Evolutionary conservation across 2,888 invertebrate species (phyloP).

Genomic region (Carabus problematicus): DNA sequence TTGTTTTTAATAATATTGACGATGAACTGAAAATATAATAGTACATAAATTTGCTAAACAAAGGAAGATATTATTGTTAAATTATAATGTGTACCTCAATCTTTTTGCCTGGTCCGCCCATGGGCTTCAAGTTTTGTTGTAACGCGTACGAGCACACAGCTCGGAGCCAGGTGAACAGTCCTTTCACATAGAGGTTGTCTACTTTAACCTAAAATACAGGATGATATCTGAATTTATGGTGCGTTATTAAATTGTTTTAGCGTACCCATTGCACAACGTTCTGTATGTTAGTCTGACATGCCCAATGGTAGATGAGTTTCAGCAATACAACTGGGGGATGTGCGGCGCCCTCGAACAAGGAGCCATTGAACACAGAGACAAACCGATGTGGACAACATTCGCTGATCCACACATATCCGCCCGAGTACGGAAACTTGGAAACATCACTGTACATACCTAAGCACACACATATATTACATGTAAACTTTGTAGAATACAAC

Average conservation of each 20-base stretch:
- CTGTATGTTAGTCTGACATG: constrained; percentile 87
- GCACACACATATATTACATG: background rate
- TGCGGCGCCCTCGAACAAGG: constrained; percentile 85
- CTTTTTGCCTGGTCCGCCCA: constrained; percentile 76
- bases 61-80: background rate
- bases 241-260: background rate
- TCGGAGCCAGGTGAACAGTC: constrained; percentile 74
- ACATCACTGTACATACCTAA: constrained; percentile 85
- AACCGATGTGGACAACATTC: constrained; percentile 86
- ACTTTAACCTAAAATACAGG: constrained; percentile 63
- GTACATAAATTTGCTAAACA: no score
- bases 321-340: constrained; percentile 83
- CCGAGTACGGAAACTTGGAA: constrained; percentile 84
- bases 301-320: constrained; percentile 90
- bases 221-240: background rate
- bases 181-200: constrained; percentile 72
- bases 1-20: no score
- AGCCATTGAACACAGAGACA: constrained; percentile 86
- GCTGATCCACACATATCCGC: constrained; percentile 91
- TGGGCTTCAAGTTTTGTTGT: constrained; percentile 75
- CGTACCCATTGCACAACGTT: constrained; percentile 89
- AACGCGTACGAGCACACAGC: constrained; percentile 82
- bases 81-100: constrained; percentile 65
- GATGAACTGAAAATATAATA: no score
- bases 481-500: no score